Base-by-base conservation (phyloP, 1,140 invertebrate species). In the Elymnias hypermnestra region DNA sequence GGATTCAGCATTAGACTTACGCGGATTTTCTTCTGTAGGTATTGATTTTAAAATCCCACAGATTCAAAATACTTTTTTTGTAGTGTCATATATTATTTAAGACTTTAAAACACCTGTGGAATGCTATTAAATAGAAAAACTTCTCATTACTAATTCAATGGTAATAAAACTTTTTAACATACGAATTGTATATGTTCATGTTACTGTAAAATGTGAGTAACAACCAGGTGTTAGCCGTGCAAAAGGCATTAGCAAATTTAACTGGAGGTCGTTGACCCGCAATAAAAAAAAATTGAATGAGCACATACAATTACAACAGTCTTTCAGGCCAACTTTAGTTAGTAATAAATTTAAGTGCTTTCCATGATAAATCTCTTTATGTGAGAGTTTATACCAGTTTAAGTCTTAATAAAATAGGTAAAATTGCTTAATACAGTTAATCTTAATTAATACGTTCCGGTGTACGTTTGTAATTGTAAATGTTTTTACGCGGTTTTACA, bases 271-370 rank as follows among this genome's bases (percentile, higher is more conserved):
- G 33, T 46, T 53, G 50, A 53, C 42, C 44, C 18, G 40, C 48
- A 44, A 51, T 53, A 46, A 44, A 45, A 51, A 44, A 40, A 48
- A 49, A n/a, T n/a, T 21, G 38, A 48, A 49, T 14, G 38, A 46
- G 14, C 33, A 45, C n/a, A 35, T 35, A 35, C 33, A 45, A 28
- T 46, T 38, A 21, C 14, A 8, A 14, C 9, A 46, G 10, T 13
- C 8, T 26, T 29, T 46, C 43, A 46, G 23, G 50, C 46, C 18
- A 28, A 10, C 28, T 17, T 22, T 40, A 33, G 23, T 46, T 53
- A 7, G 50, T 18, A 41, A 53, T 42, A 42, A 49, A 49, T 49
- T 40, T 48, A 40, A 40, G 38, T 40, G 38, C 22, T 28, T 40
- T 28, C 14, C 38, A 46, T 31, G 23, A 26, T 21, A 46, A 37